Evolutionary conservation across 2,113 vertebrate genomes (phyloP), one percentile per base, ranked within the genome.

Genomic region (Clarias magur): DNA sequence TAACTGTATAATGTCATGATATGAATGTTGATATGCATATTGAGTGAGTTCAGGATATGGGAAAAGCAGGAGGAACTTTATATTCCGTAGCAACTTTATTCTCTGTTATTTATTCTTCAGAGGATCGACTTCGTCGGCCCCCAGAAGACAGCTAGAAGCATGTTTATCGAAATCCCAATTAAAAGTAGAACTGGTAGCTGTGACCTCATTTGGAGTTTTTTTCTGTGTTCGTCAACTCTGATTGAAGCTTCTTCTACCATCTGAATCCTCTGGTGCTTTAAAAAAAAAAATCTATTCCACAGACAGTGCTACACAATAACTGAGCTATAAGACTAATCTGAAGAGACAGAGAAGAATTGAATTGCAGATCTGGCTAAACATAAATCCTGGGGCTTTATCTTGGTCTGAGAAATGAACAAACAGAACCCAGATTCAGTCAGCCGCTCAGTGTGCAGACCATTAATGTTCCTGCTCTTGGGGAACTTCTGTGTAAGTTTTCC

Each of bases 351-450:
- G 62, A 83, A 80, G 56, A 87, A 87, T 89, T 89, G 89, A 90
- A 88, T 91, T 84, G 82, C 80, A 90, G 89, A 87, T 84, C 84
- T 56, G 57, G 59, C 65, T 81, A 83, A 91, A 88, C 86, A 85
- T 65, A 88, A 89, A 90, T 89, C 81, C 82, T 38, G 65, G n/a
- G 27, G 25, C 83, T 86, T 91, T 87, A 81, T 87, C 68, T 88
- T 56, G 48, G 48, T 25, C 57, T 72, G 78, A 88, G 80, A 85
- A 72, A 86, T 73, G 62, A 89, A 78, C 75, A 87, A 83, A 89
- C 75, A 27, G 56, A 42, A 80, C 79, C 65, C 38, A 54, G 72
- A 73, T 83, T 87, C 62, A 73, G 38, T 63, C 76, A 21, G 79
- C 80, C 59, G n/a, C n/a, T 81, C 75, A 27, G 27, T 59, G 70